These are phyloP conservation scores for Eutolmus rufibarbis DNA, from an alignment of 2,888 invertebrate genomes.

Conservation along the genomic window DNA sequence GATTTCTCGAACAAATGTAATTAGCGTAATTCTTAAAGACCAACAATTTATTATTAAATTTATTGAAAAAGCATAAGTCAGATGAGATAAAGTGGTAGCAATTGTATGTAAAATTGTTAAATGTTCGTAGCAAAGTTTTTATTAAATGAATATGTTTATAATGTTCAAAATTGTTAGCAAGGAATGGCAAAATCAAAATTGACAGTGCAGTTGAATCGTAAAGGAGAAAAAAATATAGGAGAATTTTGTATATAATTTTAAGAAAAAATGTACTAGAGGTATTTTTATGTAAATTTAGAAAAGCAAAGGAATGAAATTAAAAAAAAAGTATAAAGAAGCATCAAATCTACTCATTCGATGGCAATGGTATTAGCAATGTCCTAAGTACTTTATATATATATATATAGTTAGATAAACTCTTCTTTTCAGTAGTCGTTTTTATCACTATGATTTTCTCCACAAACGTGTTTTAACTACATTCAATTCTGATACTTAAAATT, in stretches of 20 bases:
- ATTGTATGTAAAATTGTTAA: background rate
- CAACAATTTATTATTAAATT: background rate
- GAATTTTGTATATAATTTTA: background rate
- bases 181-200: background rate
- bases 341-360: background rate
- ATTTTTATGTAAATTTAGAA: background rate
- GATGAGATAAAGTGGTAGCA: background rate
- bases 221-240: background rate
- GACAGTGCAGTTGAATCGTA: constrained; percentile 18
- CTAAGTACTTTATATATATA: background rate
- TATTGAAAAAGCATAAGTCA: background rate
- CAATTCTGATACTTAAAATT: background rate
- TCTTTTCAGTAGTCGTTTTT: background rate
- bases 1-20: background rate
- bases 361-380: background rate
- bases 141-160: background rate
- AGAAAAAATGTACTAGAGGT: background rate
- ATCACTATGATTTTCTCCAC: background rate
- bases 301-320: background rate
- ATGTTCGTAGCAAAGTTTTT: background rate
- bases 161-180: background rate
- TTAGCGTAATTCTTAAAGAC: background rate
- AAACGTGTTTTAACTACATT: background rate
- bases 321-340: background rate
- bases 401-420: background rate